Percentiles rank a stretch among this genome's conserved stretches.
Evolutionary conservation across 37 sponge, comb jelly and placozoan species (phyloP).

Genomic region (Cliona cf. orientalis): DNA sequence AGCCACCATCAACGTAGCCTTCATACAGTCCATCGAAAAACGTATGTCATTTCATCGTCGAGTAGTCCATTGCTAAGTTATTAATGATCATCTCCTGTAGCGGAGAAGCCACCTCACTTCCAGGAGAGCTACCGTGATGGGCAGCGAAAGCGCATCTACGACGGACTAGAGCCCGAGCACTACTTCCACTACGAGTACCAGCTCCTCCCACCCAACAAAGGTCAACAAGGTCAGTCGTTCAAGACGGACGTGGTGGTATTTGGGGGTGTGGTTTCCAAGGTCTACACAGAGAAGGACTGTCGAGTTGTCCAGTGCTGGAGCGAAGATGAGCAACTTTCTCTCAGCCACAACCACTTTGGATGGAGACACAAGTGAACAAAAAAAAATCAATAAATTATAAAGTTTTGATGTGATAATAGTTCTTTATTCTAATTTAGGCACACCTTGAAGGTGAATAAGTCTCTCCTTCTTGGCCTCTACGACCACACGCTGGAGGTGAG

Average conservation of each 20-base stretch:
- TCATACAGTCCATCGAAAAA: slow-evolving; percentile 22
- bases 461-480: slow-evolving; percentile 68
- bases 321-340: slow-evolving; percentile 42
- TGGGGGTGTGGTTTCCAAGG: slow-evolving; percentile 80
- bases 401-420: slow-evolving; percentile 4
- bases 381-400: background rate
- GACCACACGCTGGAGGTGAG: slow-evolving; percentile 71
- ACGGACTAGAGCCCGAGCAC: slow-evolving; percentile 58
- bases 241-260: slow-evolving; percentile 88
- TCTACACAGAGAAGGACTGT: slow-evolving; percentile 82
- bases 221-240: background rate
- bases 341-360: slow-evolving; percentile 28
- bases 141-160: slow-evolving; percentile 69
- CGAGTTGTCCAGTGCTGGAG: slow-evolving; percentile 73
- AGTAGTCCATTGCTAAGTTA: background rate
- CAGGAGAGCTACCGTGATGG: slow-evolving; percentile 57
- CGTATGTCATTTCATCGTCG: slow-evolving; percentile 16
- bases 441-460: slow-evolving; percentile 54
- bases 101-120: slow-evolving; percentile 30
- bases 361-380: slow-evolving; percentile 85
- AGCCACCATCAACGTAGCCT: slow-evolving; percentile 2
- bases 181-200: slow-evolving; percentile 86
- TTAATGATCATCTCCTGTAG: background rate
- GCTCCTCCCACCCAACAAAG: slow-evolving; percentile 57
- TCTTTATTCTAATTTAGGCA: slow-evolving; percentile 54